Evolutionary conservation across 2,888 invertebrate species (phyloP).

Genomic region (Teleogryllus oceanicus): DNA sequence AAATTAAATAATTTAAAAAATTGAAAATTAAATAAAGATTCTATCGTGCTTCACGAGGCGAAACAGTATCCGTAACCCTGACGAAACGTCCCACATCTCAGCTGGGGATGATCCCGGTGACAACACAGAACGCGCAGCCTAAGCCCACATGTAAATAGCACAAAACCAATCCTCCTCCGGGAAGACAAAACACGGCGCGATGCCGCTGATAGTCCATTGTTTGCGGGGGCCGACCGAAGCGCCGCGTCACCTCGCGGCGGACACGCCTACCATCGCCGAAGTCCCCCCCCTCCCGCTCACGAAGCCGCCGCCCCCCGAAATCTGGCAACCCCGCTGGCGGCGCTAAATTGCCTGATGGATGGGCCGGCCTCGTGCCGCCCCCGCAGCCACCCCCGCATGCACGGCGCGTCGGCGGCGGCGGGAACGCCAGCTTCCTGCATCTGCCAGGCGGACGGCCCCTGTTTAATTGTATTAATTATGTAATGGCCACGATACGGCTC

Average conservation of each 20-base stretch:
- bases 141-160: neutral
- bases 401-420: neutral
- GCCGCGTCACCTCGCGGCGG: neutral
- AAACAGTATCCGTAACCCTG: no score
- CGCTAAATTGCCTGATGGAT: conserved; percentile 9
- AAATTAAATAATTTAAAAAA: no score
- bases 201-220: conserved; percentile 18
- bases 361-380: neutral
- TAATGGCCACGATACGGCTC: neutral
- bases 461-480: conserved; percentile 18
- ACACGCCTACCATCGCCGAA: neutral
- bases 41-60: no score
- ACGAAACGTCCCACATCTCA: neutral
- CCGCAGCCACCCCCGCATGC: neutral
- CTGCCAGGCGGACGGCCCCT: conserved; percentile 18
- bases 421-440: neutral
- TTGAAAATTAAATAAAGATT: no score
- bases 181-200: neutral
- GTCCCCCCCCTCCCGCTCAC: neutral
- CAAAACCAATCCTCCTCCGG: neutral
- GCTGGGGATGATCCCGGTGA: neutral
- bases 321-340: neutral
- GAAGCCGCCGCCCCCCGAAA: neutral
- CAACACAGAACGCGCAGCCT: neutral
- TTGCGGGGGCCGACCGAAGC: neutral